Conservation (phyloP, 2,888 invertebrate species). For the Andrena fulva region DNA sequence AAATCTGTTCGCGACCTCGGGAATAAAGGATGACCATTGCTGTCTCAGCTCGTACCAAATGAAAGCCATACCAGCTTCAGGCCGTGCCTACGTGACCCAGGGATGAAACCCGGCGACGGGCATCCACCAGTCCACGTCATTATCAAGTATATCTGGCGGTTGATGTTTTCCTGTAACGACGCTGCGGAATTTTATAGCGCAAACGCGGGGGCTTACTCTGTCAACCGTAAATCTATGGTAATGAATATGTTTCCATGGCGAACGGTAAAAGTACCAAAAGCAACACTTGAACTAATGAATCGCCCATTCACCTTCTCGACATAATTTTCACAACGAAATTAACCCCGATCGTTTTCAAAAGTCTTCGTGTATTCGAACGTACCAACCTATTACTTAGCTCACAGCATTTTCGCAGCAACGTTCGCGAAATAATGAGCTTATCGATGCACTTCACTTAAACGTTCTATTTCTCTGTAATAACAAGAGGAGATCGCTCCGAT, state of each 20-base stretch:
- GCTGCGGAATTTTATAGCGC: neutral
- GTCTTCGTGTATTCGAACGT: neutral
- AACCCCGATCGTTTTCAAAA: neutral
- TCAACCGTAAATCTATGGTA: neutral
- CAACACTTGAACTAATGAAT: too few relatives aligned
- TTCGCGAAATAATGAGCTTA: conserved; percentile 24
- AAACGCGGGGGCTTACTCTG: neutral
- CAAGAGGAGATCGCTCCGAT: conserved; percentile 21
- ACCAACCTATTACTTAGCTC: neutral
- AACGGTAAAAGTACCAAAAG: neutral
- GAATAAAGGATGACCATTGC: conserved; percentile 58
- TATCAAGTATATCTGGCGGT: conserved; percentile 34
- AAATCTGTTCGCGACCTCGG: conserved; percentile 51
- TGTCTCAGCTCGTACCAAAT: conserved; percentile 52
- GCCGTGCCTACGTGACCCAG: conserved; percentile 47
- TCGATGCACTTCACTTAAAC: neutral
- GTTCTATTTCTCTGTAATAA: conserved; percentile 19
- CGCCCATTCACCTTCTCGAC: too few relatives aligned
- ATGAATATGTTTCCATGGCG: neutral
- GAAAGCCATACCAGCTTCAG: conserved; percentile 41
- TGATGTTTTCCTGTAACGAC: conserved; percentile 26
- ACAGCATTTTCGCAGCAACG: neutral
- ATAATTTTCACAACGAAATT: too few relatives aligned
- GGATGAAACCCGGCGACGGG: conserved; percentile 19
- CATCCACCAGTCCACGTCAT: conserved; percentile 19